Conservation (phyloP, 1,140 invertebrate species). For the Danaus melanippus region DNA sequence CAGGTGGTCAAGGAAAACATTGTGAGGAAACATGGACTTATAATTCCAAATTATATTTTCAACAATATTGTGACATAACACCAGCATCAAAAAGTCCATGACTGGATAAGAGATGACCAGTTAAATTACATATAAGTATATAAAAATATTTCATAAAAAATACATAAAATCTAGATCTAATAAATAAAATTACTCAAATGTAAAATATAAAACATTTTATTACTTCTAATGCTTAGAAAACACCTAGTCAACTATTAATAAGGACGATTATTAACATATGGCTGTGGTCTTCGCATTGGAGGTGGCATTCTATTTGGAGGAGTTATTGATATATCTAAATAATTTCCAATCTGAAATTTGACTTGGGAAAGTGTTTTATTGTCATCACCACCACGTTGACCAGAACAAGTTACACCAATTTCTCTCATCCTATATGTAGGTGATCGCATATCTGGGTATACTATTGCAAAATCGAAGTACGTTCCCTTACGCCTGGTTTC, state of each 20-base stretch:
- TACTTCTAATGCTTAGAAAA: background rate
- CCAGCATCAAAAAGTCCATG: too few relatives aligned
- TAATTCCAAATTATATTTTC: too few relatives aligned
- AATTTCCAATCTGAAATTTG: constrained; percentile 95
- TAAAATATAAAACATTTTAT: constrained; percentile 12
- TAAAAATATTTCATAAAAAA: too few relatives aligned
- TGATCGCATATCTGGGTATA: constrained; percentile 88
- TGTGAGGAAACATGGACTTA: too few relatives aligned
- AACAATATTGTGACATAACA: constrained; percentile 3
- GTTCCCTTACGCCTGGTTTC: constrained; percentile 96
- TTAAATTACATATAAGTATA: too few relatives aligned
- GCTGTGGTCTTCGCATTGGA: constrained; percentile 74
- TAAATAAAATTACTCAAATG: constrained; percentile 9
- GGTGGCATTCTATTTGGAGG: constrained; percentile 86
- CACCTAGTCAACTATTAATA: constrained; percentile 35
- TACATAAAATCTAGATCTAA: too few relatives aligned
- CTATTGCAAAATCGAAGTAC: constrained; percentile 97
- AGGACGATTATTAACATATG: constrained; percentile 71
- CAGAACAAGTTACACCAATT: constrained; percentile 94
- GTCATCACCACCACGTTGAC: constrained; percentile 92
- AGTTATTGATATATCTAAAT: constrained; percentile 96
- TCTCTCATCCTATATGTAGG: constrained; percentile 92
- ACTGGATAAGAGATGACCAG: too few relatives aligned
- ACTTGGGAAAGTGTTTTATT: constrained; percentile 90
- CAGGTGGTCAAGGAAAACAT: too few relatives aligned